phyloP scores from a whole-genome alignment of 2,888 invertebrate genomes.

The Maniola hyperantus region DNA sequence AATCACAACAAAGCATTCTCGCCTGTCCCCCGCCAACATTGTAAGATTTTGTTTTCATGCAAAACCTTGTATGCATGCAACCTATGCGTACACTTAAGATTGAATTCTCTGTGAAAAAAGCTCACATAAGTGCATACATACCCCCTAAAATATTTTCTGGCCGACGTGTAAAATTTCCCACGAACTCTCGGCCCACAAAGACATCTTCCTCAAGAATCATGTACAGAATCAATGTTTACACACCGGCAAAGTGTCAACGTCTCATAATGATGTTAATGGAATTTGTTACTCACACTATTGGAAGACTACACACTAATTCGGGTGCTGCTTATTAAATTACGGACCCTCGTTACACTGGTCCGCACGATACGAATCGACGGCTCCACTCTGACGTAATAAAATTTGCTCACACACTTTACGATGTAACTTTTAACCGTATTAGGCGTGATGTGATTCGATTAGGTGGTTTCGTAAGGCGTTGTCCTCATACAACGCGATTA shows the following conservation, averaged over 20 bases:
- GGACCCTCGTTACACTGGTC: constrained; percentile 43
- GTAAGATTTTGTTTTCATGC: too few relatives aligned
- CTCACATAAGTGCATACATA: too few relatives aligned
- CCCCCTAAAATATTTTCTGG: too few relatives aligned
- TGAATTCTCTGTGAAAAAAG: too few relatives aligned
- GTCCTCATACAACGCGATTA: too few relatives aligned
- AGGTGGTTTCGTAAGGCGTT: constrained; percentile 9
- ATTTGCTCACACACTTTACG: constrained; percentile 32
- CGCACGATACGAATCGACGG: constrained; percentile 43
- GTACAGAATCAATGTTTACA: constrained; percentile 29
- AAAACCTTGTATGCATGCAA: too few relatives aligned
- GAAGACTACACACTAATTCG: constrained; percentile 41
- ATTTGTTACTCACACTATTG: constrained; percentile 34
- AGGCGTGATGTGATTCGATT: constrained; percentile 12
- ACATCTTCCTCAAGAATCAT: neutral
- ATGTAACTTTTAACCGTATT: constrained; percentile 34
- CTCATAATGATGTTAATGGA: constrained; percentile 35
- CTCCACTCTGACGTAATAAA: constrained; percentile 36
- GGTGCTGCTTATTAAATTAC: constrained; percentile 44
- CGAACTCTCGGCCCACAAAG: neutral
- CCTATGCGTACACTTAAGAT: too few relatives aligned
- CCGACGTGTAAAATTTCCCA: neutral
- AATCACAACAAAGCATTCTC: too few relatives aligned
- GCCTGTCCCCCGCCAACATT: too few relatives aligned
- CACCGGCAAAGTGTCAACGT: constrained; percentile 32